Percentiles rank a stretch among this genome's conserved stretches.
These are phyloP conservation scores for Carterocephalus palaemon DNA, from an alignment of 2,888 invertebrate species.

Conservation along the genomic window DNA sequence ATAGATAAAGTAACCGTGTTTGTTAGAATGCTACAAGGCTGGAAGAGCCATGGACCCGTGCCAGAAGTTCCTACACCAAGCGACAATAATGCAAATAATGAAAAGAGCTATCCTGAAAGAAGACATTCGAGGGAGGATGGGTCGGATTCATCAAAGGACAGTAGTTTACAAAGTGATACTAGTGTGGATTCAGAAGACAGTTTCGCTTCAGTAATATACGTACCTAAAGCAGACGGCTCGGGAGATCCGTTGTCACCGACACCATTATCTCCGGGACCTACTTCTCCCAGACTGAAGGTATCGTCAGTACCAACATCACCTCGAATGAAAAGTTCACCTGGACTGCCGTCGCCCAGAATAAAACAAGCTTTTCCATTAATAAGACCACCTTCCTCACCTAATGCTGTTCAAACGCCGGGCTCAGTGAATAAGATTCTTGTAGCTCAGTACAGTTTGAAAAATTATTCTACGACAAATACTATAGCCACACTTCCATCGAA, in stretches of 20 bases:
- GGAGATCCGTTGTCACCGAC: constrained; percentile 80
- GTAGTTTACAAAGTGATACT: constrained; percentile 94
- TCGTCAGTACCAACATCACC: constrained; percentile 89
- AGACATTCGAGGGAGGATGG: constrained; percentile 92
- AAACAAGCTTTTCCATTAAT: constrained; percentile 82
- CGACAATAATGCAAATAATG: constrained; percentile 66
- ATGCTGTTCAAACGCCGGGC: constrained; percentile 71
- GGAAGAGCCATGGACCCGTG: constrained; percentile 81
- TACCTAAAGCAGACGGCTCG: constrained; percentile 87
- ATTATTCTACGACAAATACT: constrained; percentile 60
- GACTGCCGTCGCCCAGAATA: constrained; percentile 82
- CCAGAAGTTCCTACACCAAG: constrained; percentile 67
- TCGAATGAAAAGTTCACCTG: constrained; percentile 83
- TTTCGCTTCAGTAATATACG: constrained; percentile 94
- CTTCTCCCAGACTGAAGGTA: constrained; percentile 81
- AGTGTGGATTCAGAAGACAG: constrained; percentile 96
- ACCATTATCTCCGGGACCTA: constrained; percentile 80
- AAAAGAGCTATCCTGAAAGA: constrained; percentile 79
- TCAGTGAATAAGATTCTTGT: constrained; percentile 78
- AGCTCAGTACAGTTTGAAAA: constrained; percentile 78
- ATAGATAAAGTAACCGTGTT: constrained; percentile 91
- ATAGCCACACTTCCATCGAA: constrained; percentile 48
- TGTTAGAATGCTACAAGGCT: constrained; percentile 90
- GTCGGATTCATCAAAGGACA: constrained; percentile 92
- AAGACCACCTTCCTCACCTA: constrained; percentile 80